phyloP scores from a whole-genome alignment of 2,113 vertebrate species.

The Solenodon paradoxus region DNA sequence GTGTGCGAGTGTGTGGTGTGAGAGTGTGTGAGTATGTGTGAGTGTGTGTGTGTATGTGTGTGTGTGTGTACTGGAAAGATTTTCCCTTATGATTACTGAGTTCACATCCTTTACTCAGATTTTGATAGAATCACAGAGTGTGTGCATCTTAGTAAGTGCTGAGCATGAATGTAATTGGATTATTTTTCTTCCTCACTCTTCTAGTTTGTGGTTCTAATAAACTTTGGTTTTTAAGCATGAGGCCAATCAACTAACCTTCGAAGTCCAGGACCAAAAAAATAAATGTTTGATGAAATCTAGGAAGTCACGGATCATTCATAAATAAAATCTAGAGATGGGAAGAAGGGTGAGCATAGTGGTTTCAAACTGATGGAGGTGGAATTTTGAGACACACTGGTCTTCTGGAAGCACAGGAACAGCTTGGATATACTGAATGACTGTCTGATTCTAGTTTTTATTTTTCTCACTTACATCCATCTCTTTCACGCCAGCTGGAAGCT shows the following conservation, averaged over 20 bases:
- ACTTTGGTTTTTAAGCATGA: neutral
- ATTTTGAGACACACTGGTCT: neutral
- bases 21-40: neutral
- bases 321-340: neutral
- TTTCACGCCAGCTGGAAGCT: conserved; percentile 77
- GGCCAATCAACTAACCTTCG: neutral
- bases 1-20: neutral
- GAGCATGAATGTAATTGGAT: too few species aligned
- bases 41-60: neutral
- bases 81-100: neutral
- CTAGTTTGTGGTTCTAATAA: neutral
- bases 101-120: neutral
- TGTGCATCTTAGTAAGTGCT: neutral
- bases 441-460: conserved; percentile 65
- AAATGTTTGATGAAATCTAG: neutral
- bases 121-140: neutral
- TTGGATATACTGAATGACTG: neutral
- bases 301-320: neutral
- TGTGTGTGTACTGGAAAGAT: neutral
- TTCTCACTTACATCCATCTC: conserved; percentile 68
- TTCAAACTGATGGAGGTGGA: neutral
- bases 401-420: neutral
- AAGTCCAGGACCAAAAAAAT: neutral
- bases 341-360: neutral
- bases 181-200: neutral